Conservation (phyloP, 1,140 invertebrate genomes). For the Venturia canescens region DNA sequence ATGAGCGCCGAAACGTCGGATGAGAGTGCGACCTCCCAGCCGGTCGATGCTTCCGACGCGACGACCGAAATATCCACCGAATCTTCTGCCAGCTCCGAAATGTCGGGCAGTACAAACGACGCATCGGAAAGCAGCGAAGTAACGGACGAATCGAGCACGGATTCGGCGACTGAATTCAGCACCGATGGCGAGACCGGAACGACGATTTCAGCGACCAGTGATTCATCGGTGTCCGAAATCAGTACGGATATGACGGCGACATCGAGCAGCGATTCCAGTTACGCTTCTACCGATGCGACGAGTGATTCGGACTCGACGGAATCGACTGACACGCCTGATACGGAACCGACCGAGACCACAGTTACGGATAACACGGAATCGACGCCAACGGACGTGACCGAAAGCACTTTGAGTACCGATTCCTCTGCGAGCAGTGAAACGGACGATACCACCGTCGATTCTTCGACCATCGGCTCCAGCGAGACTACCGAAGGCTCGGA, state of each 20-base stretch:
- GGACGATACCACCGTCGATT: slow-evolving; percentile 26
- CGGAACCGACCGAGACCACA: slow-evolving; percentile 57
- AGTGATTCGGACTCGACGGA: slow-evolving; percentile 52
- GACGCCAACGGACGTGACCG: slow-evolving; percentile 36
- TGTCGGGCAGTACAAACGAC: slow-evolving; percentile 44
- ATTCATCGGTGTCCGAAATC: background rate
- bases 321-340: slow-evolving; percentile 60
- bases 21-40: slow-evolving; percentile 40
- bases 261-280: slow-evolving; percentile 13
- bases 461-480: background rate
- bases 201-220: slow-evolving; percentile 48
- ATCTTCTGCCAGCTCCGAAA: slow-evolving; percentile 28
- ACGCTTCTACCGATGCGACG: slow-evolving; percentile 37
- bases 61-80: slow-evolving; percentile 48
- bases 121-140: slow-evolving; percentile 47
- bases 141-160: slow-evolving; percentile 39
- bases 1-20: slow-evolving; percentile 50
- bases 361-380: slow-evolving; percentile 48
- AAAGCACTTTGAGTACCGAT: slow-evolving; percentile 36
- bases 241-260: slow-evolving; percentile 17
- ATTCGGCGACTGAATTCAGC: slow-evolving; percentile 45
- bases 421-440: slow-evolving; percentile 25
- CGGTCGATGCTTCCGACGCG: slow-evolving; percentile 15
- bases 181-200: slow-evolving; percentile 52
- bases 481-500: slow-evolving; percentile 17